phyloP scores from a whole-genome alignment of 1,140 invertebrate species.

The Potamilus streckersoni region DNA sequence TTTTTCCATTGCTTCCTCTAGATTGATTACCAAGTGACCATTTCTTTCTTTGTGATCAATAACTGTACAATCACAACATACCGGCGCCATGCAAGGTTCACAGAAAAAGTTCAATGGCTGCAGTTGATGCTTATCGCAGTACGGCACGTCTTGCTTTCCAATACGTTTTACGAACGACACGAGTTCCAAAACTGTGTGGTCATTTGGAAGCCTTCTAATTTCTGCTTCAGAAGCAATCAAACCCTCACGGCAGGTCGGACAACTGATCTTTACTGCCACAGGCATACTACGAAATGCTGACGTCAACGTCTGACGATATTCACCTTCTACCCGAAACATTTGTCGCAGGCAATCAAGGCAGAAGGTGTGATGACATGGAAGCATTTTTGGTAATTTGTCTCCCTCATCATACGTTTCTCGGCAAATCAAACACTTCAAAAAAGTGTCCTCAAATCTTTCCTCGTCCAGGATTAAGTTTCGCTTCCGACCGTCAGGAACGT shows the following conservation, averaged over 20 bases:
- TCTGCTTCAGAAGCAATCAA: constrained; percentile 82
- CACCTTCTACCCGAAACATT: constrained; percentile 63
- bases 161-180: constrained; percentile 53
- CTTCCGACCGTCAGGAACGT: constrained; percentile 38
- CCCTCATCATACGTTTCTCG: constrained; percentile 59
- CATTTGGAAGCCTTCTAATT: constrained; percentile 57
- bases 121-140: constrained; percentile 60
- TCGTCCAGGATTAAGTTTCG: constrained; percentile 61
- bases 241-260: constrained; percentile 91
- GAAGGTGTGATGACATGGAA: constrained; percentile 66
- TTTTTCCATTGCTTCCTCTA: constrained; percentile 59
- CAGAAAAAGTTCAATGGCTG: constrained; percentile 66
- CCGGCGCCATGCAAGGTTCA: constrained; percentile 58
- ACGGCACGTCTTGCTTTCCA: constrained; percentile 51
- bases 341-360: constrained; percentile 71
- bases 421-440: constrained; percentile 65
- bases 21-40: constrained; percentile 62
- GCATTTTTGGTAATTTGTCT: constrained; percentile 62
- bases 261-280: constrained; percentile 60
- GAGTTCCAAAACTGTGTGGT: constrained; percentile 59
- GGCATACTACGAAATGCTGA: constrained; percentile 60
- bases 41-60: constrained; percentile 60
- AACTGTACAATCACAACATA: constrained; percentile 64
- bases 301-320: constrained; percentile 57
- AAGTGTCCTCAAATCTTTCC: constrained; percentile 60